Evolutionary conservation across 2,797 vertebrate genomes (phyloP), one percentile per base, ranked within the genome.

Genomic region (Schizothorax lantsangensis): DNA sequence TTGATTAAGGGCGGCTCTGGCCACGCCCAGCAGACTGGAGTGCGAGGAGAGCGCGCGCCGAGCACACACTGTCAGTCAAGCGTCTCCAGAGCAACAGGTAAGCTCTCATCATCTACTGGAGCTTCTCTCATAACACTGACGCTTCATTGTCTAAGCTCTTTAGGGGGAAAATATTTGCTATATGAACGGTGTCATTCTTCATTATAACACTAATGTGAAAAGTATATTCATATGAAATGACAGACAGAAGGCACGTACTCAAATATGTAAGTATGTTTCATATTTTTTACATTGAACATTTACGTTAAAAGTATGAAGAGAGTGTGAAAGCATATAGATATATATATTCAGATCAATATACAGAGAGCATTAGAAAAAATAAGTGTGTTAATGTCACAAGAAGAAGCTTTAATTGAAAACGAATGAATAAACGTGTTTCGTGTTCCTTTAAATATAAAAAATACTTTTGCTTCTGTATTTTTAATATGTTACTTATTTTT

Each of bases 61-160:
- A 11, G 77, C 52, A 36, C 52, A 38, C 87, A 36, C 75, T 81
- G 81, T 84, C 87, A 85, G 80, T 87, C 54, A 81, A 62, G 57
- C 62, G 59, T 66, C 21, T 84, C 59, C 74, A 77, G n/a, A 88
- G 88, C 90, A 90, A 91, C 88, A 90, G 90, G 90, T 90, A 88
- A 90, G 88, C 12, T 62, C 73, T 66, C 71, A 6, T 78, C 80
- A 23, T 36, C 6, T 84, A 1, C 38, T n/a, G 40, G n/a, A 59
- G 38, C 77, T 73, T 45, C 40, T 74, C 45, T 30, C 43, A 4
- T 19, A 14, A 43, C 40, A 69, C 26, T n/a, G 14, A 26, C 2
- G 64, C 8, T 45, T 64, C 8, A 38, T 14, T 23, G 30, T 6
- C 17, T 77, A 0, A 38, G 47, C 12, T 64, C 23, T 77, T 21